Conservation (phyloP, 2,888 invertebrate species). For the Beris morrisii region DNA sequence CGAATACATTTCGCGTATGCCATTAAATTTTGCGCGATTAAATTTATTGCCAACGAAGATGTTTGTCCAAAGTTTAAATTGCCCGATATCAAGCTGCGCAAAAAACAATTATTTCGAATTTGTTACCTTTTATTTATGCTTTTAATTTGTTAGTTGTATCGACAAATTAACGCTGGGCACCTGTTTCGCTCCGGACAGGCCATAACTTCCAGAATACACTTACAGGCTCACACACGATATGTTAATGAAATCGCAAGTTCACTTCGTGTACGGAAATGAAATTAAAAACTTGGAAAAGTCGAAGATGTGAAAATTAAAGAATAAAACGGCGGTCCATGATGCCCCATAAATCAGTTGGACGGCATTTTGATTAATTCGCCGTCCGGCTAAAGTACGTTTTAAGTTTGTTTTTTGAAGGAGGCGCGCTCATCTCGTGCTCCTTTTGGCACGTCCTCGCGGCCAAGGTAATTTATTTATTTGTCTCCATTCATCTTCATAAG, state of each 20-base stretch:
- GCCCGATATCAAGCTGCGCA: conserved; percentile 14
- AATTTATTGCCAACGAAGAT: too few relatives aligned
- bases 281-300: conserved; percentile 3
- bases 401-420: conserved; percentile 26
- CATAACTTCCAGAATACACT: conserved; percentile 22
- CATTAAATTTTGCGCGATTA: too few relatives aligned
- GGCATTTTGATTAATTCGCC: conserved; percentile 31
- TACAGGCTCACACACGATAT: conserved; percentile 20
- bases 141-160: neutral
- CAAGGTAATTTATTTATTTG: conserved; percentile 28
- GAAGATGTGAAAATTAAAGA: neutral
- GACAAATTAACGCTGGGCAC: conserved; percentile 29
- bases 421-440: neutral
- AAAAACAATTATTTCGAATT: conserved; percentile 2
- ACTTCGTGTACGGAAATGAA: conserved; percentile 12
- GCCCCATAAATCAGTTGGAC: conserved; percentile 23
- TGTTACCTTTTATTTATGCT: too few relatives aligned
- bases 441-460: conserved; percentile 17
- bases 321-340: neutral
- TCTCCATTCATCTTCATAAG: conserved; percentile 25
- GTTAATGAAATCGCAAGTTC: conserved; percentile 19
- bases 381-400: conserved; percentile 18
- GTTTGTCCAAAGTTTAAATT: conserved; percentile 1
- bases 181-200: conserved; percentile 12
- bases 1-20: too few relatives aligned